Conservation (phyloP, 1,140 invertebrate genomes). For the Drosophila truncata region DNA sequence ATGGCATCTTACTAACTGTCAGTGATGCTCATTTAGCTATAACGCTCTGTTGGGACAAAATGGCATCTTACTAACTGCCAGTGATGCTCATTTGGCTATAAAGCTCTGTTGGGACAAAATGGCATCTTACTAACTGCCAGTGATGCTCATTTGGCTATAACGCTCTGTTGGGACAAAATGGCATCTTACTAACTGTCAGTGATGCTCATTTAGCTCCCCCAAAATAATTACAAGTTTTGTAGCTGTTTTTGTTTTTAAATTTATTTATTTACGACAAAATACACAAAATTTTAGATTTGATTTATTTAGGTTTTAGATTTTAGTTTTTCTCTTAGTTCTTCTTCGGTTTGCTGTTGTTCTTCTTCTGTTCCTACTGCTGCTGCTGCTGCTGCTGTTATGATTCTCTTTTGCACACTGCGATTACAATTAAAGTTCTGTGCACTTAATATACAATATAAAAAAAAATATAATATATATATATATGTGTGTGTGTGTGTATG, state of each 20-base stretch:
- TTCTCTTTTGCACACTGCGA: conserved; percentile 39
- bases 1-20: no score
- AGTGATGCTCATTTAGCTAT: no score
- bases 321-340: conserved; percentile 45
- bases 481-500: neutral
- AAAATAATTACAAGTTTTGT: neutral
- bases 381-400: conserved; percentile 30
- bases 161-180: no score
- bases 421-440: conserved; percentile 62
- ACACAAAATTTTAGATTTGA: conserved; percentile 79
- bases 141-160: no score
- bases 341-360: conserved; percentile 49
- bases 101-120: no score
- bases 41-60: no score
- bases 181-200: no score
- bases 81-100: no score
- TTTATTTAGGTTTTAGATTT: conserved; percentile 70
- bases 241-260: conserved; percentile 28
- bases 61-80: no score
- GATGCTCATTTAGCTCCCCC: no score
- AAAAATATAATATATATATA: conserved; percentile 54
- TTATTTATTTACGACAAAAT: conserved; percentile 83
- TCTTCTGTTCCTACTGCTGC: conserved; percentile 6
- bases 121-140: no score
- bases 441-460: conserved; percentile 76